Evolutionary conservation across 2,113 vertebrate genomes (phyloP), one percentile per base, ranked within the genome.

Genomic region (Pogona vitticeps): DNA sequence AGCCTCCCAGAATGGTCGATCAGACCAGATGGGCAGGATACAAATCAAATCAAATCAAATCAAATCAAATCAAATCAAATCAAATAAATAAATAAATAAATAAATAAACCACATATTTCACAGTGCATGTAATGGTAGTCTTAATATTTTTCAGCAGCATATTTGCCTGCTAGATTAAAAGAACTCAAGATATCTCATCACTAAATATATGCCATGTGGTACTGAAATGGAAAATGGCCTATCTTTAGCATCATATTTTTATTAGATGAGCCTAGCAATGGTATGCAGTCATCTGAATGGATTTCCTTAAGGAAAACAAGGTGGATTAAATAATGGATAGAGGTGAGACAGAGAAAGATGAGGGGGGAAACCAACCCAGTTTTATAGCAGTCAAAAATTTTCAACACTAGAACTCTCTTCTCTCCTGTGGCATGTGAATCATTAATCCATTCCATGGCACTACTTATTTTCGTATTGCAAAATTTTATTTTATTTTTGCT

Each of bases 261-360:
- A 68, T 81, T 81, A 31, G 42, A 46, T 81, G 6, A 81, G 2
- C 15, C 52, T n/a, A 56, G 10, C 46, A 52, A 77, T 15, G 31
- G 28, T 42, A 46, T 38, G 20, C 38, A 9, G 14, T 67, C 63
- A n/a, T 46, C 40, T 65, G 17, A 42, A 42, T 67, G 79, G 26
- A 81, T 81, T 68, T 81, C 80, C 61, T 81, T 81, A n/a, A 67
- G 79, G 61, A 59, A 65, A 26, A 40, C 26, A 65, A 42, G 58
- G 36, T 68, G 36, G 17, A 15, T 67, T 67, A 68, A 52, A 68
- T 68, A 46, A 17, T 40, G 4, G 38, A 14, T 81, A 26, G 72
- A 26, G 36, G 26, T 23, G 61, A 40, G 63, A 42, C 3, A 12
- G 63, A n/a, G 42, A 46, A 23, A 31, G 63, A 65, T 65, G n/a